Conservation (phyloP, 37 sponge, comb jelly and placozoan genomes). For the Trichoplax adhaerens region DNA sequence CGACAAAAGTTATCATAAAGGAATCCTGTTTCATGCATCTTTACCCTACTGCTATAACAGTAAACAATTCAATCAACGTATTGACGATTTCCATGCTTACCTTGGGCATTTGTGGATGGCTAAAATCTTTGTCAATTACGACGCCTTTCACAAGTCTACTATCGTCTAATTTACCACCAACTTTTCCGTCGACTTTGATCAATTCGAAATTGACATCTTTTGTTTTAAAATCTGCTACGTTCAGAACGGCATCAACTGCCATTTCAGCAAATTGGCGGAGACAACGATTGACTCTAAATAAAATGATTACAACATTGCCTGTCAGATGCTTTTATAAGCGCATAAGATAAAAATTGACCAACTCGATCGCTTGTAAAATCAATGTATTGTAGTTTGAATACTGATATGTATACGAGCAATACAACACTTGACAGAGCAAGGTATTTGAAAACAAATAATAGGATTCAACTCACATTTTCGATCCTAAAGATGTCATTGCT, state of each 20-base stretch:
- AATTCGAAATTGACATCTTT: constrained; percentile 93
- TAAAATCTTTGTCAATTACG: constrained; percentile 89
- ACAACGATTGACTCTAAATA: constrained; percentile 69
- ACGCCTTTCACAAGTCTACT: constrained; percentile 82
- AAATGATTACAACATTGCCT: neutral
- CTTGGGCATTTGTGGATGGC: constrained; percentile 97
- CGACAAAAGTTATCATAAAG: too few relatives aligned
- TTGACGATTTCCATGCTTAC: constrained; percentile 1
- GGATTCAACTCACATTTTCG: constrained; percentile 64
- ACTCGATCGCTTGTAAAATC: too few relatives aligned
- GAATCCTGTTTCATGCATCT: too few relatives aligned
- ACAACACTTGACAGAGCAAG: too few relatives aligned
- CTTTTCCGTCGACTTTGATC: constrained; percentile 91
- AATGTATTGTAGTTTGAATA: too few relatives aligned
- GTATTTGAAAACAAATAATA: too few relatives aligned
- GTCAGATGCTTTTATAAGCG: too few relatives aligned
- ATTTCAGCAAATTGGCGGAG: constrained; percentile 91
- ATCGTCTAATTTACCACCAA: constrained; percentile 88
- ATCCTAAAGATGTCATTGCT: constrained; percentile 93
- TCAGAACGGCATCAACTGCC: constrained; percentile 85
- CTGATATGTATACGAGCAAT: too few relatives aligned
- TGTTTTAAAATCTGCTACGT: constrained; percentile 84
- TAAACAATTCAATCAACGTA: too few relatives aligned
- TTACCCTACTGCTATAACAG: too few relatives aligned
- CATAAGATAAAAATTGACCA: too few relatives aligned